phyloP scores from a whole-genome alignment of 2,113 vertebrate genomes.

The Hucho hucho region DNA sequence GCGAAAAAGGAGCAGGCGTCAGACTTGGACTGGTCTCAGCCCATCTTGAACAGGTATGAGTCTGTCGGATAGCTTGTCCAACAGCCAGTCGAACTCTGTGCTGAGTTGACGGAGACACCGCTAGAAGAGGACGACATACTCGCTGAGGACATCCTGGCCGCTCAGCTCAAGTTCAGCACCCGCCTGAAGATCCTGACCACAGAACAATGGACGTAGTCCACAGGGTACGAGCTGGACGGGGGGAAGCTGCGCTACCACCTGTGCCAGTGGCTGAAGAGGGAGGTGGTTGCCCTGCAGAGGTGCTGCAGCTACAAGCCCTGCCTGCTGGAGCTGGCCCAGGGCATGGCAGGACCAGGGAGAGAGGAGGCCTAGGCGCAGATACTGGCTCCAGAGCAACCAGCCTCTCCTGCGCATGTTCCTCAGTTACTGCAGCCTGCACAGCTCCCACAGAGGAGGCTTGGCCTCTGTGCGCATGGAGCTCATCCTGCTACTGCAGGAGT shows the following conservation, averaged over 20 bases:
- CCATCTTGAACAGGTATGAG: slow-evolving; percentile 81
- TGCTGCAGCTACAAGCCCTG: slow-evolving; percentile 87
- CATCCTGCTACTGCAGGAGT: slow-evolving; percentile 94
- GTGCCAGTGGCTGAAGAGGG: slow-evolving; percentile 94
- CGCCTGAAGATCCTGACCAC: slow-evolving; percentile 95
- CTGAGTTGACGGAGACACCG: slow-evolving; percentile 75
- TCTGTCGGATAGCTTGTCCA: slow-evolving; percentile 81
- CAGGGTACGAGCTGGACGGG: slow-evolving; percentile 93
- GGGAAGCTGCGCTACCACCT: slow-evolving; percentile 92
- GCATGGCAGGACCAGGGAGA: slow-evolving; percentile 54
- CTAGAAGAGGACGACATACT: slow-evolving; percentile 65
- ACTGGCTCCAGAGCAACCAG: slow-evolving; percentile 94
- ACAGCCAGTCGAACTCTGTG: slow-evolving; percentile 81
- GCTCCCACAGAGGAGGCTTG: slow-evolving; percentile 95
- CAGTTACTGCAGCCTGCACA: slow-evolving; percentile 95
- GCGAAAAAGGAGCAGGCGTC: slow-evolving; percentile 66
- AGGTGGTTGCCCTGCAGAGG: slow-evolving; percentile 81
- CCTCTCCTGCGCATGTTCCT: slow-evolving; percentile 94
- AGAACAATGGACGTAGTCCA: slow-evolving; percentile 92
- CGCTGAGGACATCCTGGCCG: slow-evolving; percentile 85
- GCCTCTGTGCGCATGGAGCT: slow-evolving; percentile 98
- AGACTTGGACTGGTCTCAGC: slow-evolving; percentile 80
- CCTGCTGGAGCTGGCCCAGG: slow-evolving; percentile 49
- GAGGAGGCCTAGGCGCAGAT: slow-evolving; percentile 67
- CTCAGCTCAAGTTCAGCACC: slow-evolving; percentile 91